Evolutionary conservation across 2,113 vertebrate species (phyloP), one percentile per base, ranked within the genome.

Genomic region (Rynchops niger): DNA sequence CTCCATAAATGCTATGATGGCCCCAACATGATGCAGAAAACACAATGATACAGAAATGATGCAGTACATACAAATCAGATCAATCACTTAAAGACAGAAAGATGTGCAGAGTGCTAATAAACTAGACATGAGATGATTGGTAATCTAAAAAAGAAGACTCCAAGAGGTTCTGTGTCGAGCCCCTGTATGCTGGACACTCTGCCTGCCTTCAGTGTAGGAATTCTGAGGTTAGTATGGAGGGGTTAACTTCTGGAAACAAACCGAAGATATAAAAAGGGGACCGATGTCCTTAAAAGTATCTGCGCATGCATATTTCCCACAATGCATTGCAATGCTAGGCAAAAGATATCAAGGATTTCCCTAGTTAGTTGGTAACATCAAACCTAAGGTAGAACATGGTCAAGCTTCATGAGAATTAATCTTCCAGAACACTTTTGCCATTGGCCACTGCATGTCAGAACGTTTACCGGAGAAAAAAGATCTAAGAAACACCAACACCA

Each of bases 191-290:
- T 87, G 32, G 30, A 55, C 23, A 15, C 34, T n/a, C n/a, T 53
- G 38, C 7, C 20, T 89, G 26, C 15, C 61, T 79, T 69, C 22
- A 49, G 18, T 26, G 50, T 69, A 58, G 70, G 62, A 52, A 76
- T 49, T 65, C 34, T 42, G 43, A 81, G 61, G 40, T 4, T 18
- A 20, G 1, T 53, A 23, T 20, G 17, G 17, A 83, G n/a, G 12
- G 2, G 4, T 59, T 80, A 58, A 53, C 25, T 76, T 84, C 11
- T 55, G 70, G 45, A 70, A 93, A 65, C 5, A 70, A 74, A 49
- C 2, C 0, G 0, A 65, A 36, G 8, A 61, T 18, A 58, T 4
- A 53, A 36, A 65, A 70, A 70, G 3, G 13, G 10, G 15, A 47
- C 8, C 5, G 6, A 36, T 11, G 21, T 32, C 27, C 38, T 65